These are phyloP conservation scores for Petrosia ficiformis DNA, from an alignment of 37 sponge, comb jelly and placozoan genomes.

Conservation along the genomic window DNA sequence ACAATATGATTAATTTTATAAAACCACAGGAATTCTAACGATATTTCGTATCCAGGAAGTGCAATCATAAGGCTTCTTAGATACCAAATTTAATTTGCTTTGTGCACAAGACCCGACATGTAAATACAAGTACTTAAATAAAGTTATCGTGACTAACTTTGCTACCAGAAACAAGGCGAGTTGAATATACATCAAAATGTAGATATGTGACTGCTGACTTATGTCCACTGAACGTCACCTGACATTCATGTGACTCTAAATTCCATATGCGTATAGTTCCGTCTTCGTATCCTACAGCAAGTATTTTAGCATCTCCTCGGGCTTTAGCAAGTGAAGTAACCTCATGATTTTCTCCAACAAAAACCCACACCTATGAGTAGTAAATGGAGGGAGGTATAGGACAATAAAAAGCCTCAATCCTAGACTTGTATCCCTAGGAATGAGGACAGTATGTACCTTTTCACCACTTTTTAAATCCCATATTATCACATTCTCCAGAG, in stretches of 20 bases:
- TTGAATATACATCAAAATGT: slow-evolving; percentile 45
- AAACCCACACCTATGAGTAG: not conserved
- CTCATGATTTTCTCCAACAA: slow-evolving; percentile 52
- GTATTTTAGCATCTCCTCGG: not conserved
- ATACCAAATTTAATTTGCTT: too few relatives aligned
- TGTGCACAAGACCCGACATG: too few relatives aligned
- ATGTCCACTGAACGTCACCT: slow-evolving; percentile 84
- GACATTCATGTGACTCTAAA: slow-evolving; percentile 9
- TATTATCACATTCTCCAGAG: slow-evolving; percentile 78
- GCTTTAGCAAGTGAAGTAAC: slow-evolving; percentile 44
- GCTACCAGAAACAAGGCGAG: slow-evolving; percentile 81
- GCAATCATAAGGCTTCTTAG: too few relatives aligned
- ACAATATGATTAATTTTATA: too few relatives aligned
- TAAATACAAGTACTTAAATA: not conserved
- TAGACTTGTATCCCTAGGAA: too few relatives aligned
- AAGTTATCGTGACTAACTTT: slow-evolving; percentile 31
- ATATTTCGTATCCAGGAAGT: too few relatives aligned
- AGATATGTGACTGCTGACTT: slow-evolving; percentile 77
- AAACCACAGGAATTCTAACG: too few relatives aligned
- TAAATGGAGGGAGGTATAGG: too few relatives aligned
- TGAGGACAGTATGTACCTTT: slow-evolving; percentile 43
- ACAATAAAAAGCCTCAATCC: too few relatives aligned
- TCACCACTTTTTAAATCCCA: slow-evolving; percentile 77
- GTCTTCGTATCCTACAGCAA: slow-evolving; percentile 70
- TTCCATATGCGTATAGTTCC: slow-evolving; percentile 53